Evolutionary conservation across 35 echinoderm and acorn worm species (phyloP), one percentile per base, ranked within the genome.

Genomic region (Strongylocentrotus purpuratus): DNA sequence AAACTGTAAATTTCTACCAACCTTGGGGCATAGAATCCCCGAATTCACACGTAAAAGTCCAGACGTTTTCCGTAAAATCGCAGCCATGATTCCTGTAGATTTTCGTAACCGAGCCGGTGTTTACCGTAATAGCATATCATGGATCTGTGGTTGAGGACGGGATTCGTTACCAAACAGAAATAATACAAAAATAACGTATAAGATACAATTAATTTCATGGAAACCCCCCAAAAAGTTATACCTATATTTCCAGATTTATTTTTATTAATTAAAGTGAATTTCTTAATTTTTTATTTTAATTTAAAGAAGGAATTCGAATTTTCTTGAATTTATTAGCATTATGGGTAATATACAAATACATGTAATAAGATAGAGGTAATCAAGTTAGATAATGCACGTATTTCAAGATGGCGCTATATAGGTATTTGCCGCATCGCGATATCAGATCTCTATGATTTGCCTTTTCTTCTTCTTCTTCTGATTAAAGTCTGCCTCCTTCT

Each of bases 1-100:
- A 41, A 41, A 0, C 35, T 41, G 35, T 0, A 41, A 41, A 1
- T 41, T 41, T 41, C 35, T 93, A 93, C 91, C 25, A 0, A 58
- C 91, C 91, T 93, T 93, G 17, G 47, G 91, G 31, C 91, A 48
- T 4, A 58, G 31, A 93, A 93, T 31, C 28, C 91, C 91, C 28
- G 48, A 47, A 48, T 93, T 93, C 25, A 58, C 91, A 13, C 91
- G 91, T 5, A 93, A 58, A 31, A 93, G 91, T 17, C 46, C 48
- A 14, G 91, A 47, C 46, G 91, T 50, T 58, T 93, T 93, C n/a
- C 91, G 45, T 5, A 93, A 58, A 0, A 46, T 45, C 2, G 91
- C 91, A 7, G 91, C 91, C 91, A 93, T 93, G 87, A 45, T 89
- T 89, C 45, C 45, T 46, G 87, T 88, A 45, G 41, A 6, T 31